phyloP scores from a whole-genome alignment of 1,140 invertebrate species.

The Sitobion miscanthi region DNA sequence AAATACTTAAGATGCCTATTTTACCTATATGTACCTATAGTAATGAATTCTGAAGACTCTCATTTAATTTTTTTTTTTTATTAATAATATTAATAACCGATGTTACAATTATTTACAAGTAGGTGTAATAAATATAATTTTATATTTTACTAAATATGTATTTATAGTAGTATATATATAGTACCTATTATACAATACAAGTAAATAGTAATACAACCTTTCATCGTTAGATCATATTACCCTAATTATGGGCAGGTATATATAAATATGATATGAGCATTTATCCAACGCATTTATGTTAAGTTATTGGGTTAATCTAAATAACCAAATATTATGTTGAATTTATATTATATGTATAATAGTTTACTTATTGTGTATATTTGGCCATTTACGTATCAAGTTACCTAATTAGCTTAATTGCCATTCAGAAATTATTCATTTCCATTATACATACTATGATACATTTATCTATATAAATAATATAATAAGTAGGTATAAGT shows the following conservation, averaged over 20 bases:
- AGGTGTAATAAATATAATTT: neutral
- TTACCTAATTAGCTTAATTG: neutral
- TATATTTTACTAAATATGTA: neutral
- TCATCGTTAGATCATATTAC: neutral
- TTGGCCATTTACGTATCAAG: neutral
- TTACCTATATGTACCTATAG: neutral
- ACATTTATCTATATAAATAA: no score
- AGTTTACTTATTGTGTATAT: neutral
- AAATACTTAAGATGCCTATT: neutral
- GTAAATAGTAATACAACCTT: no score
- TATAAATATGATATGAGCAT: neutral
- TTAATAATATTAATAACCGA: neutral
- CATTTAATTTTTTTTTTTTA: neutral
- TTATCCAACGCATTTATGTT: neutral
- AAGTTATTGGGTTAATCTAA: neutral
- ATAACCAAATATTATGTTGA: neutral
- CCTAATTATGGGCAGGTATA: neutral
- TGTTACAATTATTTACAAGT: neutral
- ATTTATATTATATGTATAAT: neutral
- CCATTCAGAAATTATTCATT: neutral
- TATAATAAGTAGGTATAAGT: neutral
- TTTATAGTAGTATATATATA: no score
- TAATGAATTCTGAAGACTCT: neutral
- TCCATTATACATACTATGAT: no score
- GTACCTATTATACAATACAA: neutral